Percentiles rank a stretch among this genome's conserved stretches.
Evolutionary conservation across 2,113 vertebrate species (phyloP).

Genomic region (Corythornis cristatus): DNA sequence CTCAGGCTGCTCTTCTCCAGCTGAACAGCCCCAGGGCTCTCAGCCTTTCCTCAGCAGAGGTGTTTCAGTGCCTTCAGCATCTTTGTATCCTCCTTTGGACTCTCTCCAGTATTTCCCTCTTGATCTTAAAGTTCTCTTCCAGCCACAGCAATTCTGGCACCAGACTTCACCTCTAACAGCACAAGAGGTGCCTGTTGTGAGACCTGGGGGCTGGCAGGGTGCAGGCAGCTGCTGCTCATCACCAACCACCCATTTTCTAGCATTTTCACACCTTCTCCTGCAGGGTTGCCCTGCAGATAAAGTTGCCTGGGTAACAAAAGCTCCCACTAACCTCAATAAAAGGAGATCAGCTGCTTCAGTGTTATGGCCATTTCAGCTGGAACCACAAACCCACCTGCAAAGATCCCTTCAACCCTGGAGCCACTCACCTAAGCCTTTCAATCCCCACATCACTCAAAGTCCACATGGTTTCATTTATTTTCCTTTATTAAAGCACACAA

Average conservation of each 20-base stretch:
- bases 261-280: not conserved
- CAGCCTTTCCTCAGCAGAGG: no score
- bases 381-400: not conserved
- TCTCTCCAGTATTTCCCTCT: no score
- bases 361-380: not conserved
- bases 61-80: no score
- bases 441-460: not conserved
- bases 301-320: not conserved
- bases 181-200: not conserved
- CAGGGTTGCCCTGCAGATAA: not conserved
- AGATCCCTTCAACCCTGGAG: not conserved
- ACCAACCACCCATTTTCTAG: not conserved
- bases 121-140: no score
- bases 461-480: not conserved
- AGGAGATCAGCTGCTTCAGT: not conserved
- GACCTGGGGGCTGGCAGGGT: not conserved
- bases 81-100: no score
- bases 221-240: not conserved
- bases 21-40: no score
- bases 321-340: not conserved
- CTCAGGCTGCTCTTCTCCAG: no score
- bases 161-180: not conserved
- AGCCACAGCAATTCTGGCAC: no score
- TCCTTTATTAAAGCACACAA: slow-evolving; percentile 70
- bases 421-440: not conserved